Percentiles rank a stretch among this genome's conserved stretches.
phyloP scores from a whole-genome alignment of 2,113 vertebrate genomes.

The Salvelinus namaycush region DNA sequence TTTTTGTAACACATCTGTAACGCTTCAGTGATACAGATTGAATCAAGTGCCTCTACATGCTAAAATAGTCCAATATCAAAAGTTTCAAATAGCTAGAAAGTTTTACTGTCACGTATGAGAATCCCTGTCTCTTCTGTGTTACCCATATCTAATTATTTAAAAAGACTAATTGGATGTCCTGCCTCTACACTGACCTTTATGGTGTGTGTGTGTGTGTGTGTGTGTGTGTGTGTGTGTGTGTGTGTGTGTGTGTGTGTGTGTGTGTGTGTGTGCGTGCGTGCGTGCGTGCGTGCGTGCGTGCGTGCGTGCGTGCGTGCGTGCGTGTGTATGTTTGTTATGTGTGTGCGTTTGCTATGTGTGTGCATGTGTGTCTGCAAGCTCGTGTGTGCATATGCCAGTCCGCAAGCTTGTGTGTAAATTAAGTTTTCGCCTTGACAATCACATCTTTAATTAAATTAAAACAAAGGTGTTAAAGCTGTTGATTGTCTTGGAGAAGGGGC shows the following conservation, averaged over 20 bases:
- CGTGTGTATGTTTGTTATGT: slow-evolving; percentile 16
- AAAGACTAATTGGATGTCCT: slow-evolving; percentile 59
- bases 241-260: neutral
- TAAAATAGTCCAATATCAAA: neutral
- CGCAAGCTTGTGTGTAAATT: slow-evolving; percentile 64
- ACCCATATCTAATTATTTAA: slow-evolving; percentile 56
- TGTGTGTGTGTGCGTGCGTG: slow-evolving; percentile 30
- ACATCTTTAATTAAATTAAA: slow-evolving; percentile 81
- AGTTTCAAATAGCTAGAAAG: neutral
- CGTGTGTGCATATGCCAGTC: slow-evolving; percentile 18
- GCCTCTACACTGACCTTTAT: slow-evolving; percentile 56
- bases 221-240: too few relatives aligned
- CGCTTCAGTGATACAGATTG: too few relatives aligned
- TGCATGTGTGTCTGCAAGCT: slow-evolving; percentile 31
- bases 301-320: slow-evolving; percentile 13
- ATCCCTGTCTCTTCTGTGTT: slow-evolving; percentile 13
- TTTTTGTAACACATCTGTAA: neutral
- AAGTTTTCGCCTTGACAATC: slow-evolving; percentile 72
- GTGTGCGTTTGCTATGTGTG: slow-evolving; percentile 36
- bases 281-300: slow-evolving; percentile 34
- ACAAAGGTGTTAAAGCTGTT: slow-evolving; percentile 74
- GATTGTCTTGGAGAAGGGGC: slow-evolving; percentile 64
- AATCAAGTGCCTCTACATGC: neutral
- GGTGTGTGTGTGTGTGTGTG: slow-evolving; percentile 31
- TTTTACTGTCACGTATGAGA: neutral